A percentile compares a stretch with the other conserved stretches of the same genome.
phyloP scores from a whole-genome alignment of 2,888 invertebrate genomes.

The Plagodis dolabraria region DNA sequence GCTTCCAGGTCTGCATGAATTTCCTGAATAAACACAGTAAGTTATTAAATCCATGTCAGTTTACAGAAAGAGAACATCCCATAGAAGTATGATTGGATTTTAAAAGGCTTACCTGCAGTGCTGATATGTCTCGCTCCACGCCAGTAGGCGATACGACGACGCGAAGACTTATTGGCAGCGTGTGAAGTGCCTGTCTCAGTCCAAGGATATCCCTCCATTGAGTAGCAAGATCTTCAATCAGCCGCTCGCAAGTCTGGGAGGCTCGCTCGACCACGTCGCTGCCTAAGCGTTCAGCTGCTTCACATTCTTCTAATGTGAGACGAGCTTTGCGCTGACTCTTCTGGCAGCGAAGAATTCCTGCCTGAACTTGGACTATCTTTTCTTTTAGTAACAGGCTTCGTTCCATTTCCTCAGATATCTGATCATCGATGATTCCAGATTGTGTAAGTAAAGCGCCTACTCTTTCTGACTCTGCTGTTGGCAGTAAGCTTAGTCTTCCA shows the following conservation, averaged over 20 bases:
- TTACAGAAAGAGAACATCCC: neutral
- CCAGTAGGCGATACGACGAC: conserved; percentile 91
- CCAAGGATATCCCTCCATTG: conserved; percentile 93
- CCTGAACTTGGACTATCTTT: conserved; percentile 89
- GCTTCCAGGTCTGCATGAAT: conserved; percentile 89
- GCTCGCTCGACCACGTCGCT: conserved; percentile 92
- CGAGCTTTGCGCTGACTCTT: conserved; percentile 88
- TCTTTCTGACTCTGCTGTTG: conserved; percentile 90
- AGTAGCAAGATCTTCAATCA: conserved; percentile 88
- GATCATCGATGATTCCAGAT: conserved; percentile 89
- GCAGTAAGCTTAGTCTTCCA: conserved; percentile 89
- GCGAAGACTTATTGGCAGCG: conserved; percentile 89
- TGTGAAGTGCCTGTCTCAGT: conserved; percentile 90
- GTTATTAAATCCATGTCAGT: no score
- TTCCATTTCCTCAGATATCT: conserved; percentile 91
- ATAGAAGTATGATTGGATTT: neutral
- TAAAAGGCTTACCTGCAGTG: conserved; percentile 62
- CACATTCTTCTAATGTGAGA: conserved; percentile 89
- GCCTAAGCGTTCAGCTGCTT: conserved; percentile 88
- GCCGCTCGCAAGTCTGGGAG: conserved; percentile 88
- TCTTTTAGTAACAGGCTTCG: conserved; percentile 90
- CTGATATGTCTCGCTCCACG: conserved; percentile 91
- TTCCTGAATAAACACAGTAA: conserved; percentile 78
- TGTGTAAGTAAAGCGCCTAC: conserved; percentile 89
- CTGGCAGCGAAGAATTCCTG: conserved; percentile 88